Evolutionary conservation across 2,113 vertebrate genomes (phyloP).

Genomic region (Xenotilapia leptura): DNA sequence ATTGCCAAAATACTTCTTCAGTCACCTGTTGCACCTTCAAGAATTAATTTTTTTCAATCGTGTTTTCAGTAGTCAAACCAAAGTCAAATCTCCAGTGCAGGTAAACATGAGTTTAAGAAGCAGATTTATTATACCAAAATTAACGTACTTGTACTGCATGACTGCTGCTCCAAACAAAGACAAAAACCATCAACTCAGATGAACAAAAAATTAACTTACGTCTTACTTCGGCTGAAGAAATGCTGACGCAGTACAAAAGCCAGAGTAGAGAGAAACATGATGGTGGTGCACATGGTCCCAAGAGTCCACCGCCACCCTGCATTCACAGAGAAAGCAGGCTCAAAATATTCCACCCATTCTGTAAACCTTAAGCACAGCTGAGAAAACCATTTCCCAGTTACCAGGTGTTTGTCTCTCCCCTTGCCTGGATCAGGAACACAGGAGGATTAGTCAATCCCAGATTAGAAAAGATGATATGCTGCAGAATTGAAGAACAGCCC

Average conservation of each 20-base stretch:
- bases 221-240: constrained; percentile 48
- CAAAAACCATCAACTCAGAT: not conserved
- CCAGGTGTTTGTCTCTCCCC: not conserved
- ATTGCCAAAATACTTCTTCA: not conserved
- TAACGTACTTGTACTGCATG: not conserved
- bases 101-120: not conserved
- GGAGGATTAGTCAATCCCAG: constrained; percentile 57
- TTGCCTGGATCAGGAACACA: constrained; percentile 8
- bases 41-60: not conserved
- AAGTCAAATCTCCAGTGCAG: not conserved
- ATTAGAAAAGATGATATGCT: constrained; percentile 54
- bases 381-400: not conserved
- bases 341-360: not conserved
- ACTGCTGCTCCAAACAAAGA: not conserved
- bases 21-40: not conserved
- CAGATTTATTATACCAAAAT: not conserved
- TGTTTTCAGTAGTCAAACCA: not conserved
- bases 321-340: not conserved
- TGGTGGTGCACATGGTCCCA: constrained; percentile 67
- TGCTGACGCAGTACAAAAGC: constrained; percentile 49
- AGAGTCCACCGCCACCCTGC: not conserved
- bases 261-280: constrained; percentile 68
- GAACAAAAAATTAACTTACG: constrained; percentile 43
- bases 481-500: constrained; percentile 1
- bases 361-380: not conserved